Evolutionary conservation across 1,140 invertebrate genomes (phyloP), one percentile per base, ranked within the genome.

Genomic region (Orius insidiosus): DNA sequence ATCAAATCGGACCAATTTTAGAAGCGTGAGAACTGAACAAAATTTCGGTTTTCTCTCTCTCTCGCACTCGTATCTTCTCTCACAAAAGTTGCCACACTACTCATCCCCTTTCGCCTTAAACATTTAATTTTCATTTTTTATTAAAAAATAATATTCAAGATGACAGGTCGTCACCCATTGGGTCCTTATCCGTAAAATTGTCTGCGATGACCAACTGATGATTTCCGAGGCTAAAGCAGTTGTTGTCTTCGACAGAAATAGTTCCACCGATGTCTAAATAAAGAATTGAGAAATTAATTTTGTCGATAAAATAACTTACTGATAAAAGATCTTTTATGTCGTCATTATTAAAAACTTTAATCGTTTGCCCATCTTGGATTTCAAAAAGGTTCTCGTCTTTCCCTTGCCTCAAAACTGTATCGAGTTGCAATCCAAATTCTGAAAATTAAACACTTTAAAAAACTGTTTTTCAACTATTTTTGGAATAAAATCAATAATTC

Each of bases 341-440:
- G 6, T 50, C 51, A 50, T 52, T 43, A 31, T 43, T 47, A 37
- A 54, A 49, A 5, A 55, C 52, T 49, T 55, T 53, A 40, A 55
- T 46, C 2, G 51, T 37, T 24, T 49, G 49, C 8, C 36, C 40
- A 15, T 55, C 51, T 43, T 53, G 52, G 15, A 53, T 34, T 36
- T 45, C 42, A 8, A 48, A 31, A 16, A 53, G n/a, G 31, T 53
- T 49, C n/a, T 55, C 47, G 18, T 50, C 38, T 10, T 49, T 53
- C 10, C 49, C 46, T 39, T 43, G 52, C 48, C 45, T 47, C 46
- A 44, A 35, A 55, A 47, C 15, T 50, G 43, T 24, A 39, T 45
- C 47, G 45, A 30, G 24, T 49, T 47, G 36, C 31, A 50, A 30
- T 11, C 5, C 11, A 31, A 16, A 40, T 16, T 6, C 31, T 40